A percentile compares a stretch with the other conserved stretches of the same genome.
These are phyloP conservation scores for Choloepus hoffmanni DNA, from an alignment of 2,113 vertebrate species.

Conservation along the genomic window DNA sequence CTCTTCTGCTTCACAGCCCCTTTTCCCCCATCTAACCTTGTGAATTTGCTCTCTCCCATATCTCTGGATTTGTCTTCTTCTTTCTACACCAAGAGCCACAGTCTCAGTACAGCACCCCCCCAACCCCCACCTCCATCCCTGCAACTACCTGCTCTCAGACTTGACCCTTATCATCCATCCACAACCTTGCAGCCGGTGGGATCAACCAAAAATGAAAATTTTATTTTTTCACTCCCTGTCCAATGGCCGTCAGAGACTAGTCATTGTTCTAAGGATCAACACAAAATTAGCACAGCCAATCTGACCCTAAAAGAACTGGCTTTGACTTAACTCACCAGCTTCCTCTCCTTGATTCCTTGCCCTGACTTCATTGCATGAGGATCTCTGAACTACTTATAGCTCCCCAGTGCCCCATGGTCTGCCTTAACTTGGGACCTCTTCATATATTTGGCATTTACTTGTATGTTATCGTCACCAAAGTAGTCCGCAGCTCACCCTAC, in stretches of 20 bases:
- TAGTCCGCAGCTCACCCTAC: no score
- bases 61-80: neutral
- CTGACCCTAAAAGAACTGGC: neutral
- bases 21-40: neutral
- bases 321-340: neutral
- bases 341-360: neutral
- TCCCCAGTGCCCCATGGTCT: accelerated
- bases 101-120: neutral
- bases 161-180: neutral
- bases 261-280: neutral
- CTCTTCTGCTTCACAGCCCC: neutral
- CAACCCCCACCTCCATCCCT: no score
- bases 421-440: neutral
- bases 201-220: neutral
- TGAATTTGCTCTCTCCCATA: neutral
- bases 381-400: no score
- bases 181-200: neutral
- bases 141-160: neutral
- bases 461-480: no score
- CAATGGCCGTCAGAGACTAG: neutral
- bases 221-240: neutral
- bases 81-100: neutral
- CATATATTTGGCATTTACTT: neutral
- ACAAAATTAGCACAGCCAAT: neutral
- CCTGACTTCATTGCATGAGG: neutral